Base-by-base conservation (phyloP, 2,797 vertebrate genomes). In the Phalanger gymnotis region DNA sequence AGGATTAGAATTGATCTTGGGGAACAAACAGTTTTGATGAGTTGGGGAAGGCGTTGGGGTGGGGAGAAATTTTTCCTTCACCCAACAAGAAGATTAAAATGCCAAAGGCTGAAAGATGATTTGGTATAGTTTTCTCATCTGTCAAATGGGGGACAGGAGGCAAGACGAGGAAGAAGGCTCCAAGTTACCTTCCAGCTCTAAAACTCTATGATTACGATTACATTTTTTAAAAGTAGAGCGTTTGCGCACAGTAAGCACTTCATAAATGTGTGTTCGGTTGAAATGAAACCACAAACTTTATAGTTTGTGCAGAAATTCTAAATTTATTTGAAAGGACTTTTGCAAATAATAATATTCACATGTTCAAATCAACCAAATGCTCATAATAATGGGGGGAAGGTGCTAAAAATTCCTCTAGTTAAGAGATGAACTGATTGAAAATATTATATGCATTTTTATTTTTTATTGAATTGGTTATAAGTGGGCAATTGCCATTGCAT, bases 281-380 rank as follows among this genome's bases (percentile, higher is more conserved):
- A 25, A 81, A 81, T 81, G 66, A 81, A 81, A 22, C n/a, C 13
- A 81, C 19, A 81, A 2, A 81, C 16, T 47, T 40, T 81, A 81
- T 47, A 81, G 66, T 40, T 40, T 81, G 31, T 66, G 66, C 66
- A 81, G 66, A 81, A 81, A 81, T 81, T 81, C 19, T 31, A 31
- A 54, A 56, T 93, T 55, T 92, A 91, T 25, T 73, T 55, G 47
- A 96, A 66, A 31, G 19, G 89, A 92, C 27, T 61, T 51, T 93
- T 90, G 93, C 54, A 90, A 58, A 27, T 56, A 92, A 47, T 5
- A 57, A 13, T 47, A 5, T 28, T 87, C 27, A 61, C 2, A n/a
- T 91, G 6, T 31, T 16, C 55, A 73, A 93, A 47, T 93, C 54
- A 93, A 91, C 19, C 31, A 95, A 22, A 31, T 92, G 16, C 52